Conservation (phyloP, 2,113 vertebrate genomes). For the Dromas ardeola region DNA sequence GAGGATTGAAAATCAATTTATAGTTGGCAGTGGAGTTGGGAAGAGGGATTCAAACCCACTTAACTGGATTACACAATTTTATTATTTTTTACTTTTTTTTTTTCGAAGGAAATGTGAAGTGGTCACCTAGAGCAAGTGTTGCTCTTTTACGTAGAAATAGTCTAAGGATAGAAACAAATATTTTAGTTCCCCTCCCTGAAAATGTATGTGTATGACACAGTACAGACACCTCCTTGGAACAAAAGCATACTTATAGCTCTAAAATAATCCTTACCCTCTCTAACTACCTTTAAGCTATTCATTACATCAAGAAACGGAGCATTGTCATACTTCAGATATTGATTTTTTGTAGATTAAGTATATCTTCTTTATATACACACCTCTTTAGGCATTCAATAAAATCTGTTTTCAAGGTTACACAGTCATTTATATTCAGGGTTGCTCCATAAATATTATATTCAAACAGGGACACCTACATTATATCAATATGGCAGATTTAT, state of each 20-base stretch:
- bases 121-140: neutral
- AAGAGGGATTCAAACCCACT: neutral
- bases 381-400: neutral
- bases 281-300: neutral
- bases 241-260: neutral
- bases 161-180: neutral
- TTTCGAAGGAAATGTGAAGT: neutral
- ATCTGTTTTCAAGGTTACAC: constrained; percentile 6
- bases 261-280: neutral
- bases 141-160: neutral
- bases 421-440: neutral
- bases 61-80: neutral
- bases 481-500: constrained; percentile 33
- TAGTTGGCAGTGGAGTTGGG: neutral
- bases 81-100: neutral
- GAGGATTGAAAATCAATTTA: neutral
- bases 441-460: constrained; percentile 2
- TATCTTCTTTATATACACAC: neutral
- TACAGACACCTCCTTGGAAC: neutral
- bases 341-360: neutral
- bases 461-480: neutral
- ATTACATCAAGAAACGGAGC: neutral
- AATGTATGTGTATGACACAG: neutral
- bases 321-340: neutral
- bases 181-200: neutral